Evolutionary conservation across 2,113 vertebrate genomes (phyloP).

Genomic region (Bos taurus): ARS-UCD2.0 NC_037331.1:44811001-44811500

Average conservation of each 20-base stretch:
- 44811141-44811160: not conserved
- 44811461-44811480: not conserved
- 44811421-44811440: not conserved
- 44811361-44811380: not conserved
- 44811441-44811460: not conserved
- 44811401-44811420: not conserved
- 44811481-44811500: conserved; percentile 10
- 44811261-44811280: not conserved
- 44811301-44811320: not conserved
- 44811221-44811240: not conserved
- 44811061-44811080: not conserved
- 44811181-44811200: not conserved
- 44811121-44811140: not conserved
- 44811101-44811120: not conserved
- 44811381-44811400: not conserved
- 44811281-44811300: not conserved
- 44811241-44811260: not conserved
- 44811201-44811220: not conserved
- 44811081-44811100: not conserved
- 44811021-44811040: not conserved
- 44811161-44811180: not conserved
- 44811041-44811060: not conserved
- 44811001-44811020: not conserved
- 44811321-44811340: not conserved
- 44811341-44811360: not conserved